A percentile compares a stretch with the other conserved stretches of the same genome.
Conservation (phyloP, 2,797 vertebrate species). For the Bucorvus abyssinicus region DNA sequence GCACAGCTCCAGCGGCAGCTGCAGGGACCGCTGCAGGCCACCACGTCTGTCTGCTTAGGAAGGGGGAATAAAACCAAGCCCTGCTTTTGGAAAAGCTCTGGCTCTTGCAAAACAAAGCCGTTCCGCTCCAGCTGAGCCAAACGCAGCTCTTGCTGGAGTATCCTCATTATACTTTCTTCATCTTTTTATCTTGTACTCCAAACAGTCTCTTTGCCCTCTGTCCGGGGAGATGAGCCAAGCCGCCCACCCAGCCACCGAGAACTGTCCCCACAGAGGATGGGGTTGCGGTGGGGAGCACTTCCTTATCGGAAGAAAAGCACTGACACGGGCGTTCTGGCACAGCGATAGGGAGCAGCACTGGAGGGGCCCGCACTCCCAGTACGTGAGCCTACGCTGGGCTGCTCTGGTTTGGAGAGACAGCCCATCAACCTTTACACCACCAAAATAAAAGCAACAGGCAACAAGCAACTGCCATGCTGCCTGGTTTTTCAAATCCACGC, state of each 20-base stretch:
- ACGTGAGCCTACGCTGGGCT: accelerated
- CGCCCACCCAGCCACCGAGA: background rate
- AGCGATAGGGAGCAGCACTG: accelerated
- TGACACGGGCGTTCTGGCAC: background rate
- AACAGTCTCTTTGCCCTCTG: background rate
- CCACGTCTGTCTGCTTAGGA: background rate
- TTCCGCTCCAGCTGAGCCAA: background rate
- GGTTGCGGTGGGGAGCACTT: accelerated
- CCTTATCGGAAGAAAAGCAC: background rate
- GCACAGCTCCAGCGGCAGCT: background rate
- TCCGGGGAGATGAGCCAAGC: background rate
- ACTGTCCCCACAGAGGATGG: background rate
- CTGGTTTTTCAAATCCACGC: background rate
- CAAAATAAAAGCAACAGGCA: background rate
- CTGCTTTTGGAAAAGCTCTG: background rate
- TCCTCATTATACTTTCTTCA: background rate
- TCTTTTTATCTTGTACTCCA: background rate
- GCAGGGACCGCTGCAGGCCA: background rate
- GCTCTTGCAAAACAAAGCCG: constrained; percentile 3
- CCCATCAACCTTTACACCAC: background rate
- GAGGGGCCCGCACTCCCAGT: background rate
- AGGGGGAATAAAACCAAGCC: background rate
- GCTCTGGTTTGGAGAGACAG: background rate
- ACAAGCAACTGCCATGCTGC: background rate
- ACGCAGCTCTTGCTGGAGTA: background rate